phyloP scores from a whole-genome alignment of 1,140 invertebrate genomes.

The Camponotus vicinus region DNA sequence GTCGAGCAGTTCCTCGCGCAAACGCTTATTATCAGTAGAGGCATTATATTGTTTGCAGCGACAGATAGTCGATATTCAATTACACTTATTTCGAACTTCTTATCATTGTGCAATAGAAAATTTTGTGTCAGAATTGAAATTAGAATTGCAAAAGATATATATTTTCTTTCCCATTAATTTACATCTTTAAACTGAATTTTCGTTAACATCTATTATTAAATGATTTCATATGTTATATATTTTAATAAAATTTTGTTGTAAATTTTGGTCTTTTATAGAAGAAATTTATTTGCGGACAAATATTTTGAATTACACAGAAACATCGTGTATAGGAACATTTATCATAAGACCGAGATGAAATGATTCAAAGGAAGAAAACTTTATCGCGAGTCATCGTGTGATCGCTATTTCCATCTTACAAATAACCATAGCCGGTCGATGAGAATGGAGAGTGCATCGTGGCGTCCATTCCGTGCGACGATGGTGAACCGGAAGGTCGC shows the following conservation, averaged over 20 bases:
- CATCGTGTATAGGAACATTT: slow-evolving; percentile 17
- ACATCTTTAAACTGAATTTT: background rate
- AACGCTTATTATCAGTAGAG: slow-evolving; percentile 35
- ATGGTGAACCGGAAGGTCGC: slow-evolving; percentile 74
- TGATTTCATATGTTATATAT: background rate
- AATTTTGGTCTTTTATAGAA: background rate
- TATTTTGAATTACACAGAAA: background rate
- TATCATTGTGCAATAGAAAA: background rate
- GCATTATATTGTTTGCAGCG: background rate
- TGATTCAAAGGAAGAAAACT: slow-evolving; percentile 27
- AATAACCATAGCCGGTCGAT: slow-evolving; percentile 13
- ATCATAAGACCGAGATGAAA: slow-evolving; percentile 23
- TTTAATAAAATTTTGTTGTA: background rate
- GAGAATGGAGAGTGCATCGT: slow-evolving; percentile 60
- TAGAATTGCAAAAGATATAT: background rate
- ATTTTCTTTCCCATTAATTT: background rate
- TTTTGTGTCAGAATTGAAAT: background rate
- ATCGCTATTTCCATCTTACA: slow-evolving; percentile 50
- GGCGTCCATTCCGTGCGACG: slow-evolving; percentile 65
- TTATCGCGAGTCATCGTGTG: slow-evolving; percentile 46
- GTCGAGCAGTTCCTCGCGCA: slow-evolving; percentile 60
- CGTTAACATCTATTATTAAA: background rate
- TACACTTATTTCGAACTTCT: background rate
- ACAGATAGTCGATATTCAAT: background rate
- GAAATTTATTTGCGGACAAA: background rate